Percentiles rank a stretch among this genome's conserved stretches.
Conservation (phyloP, 2,113 vertebrate genomes). For the Oxyruncus cristatus region DNA sequence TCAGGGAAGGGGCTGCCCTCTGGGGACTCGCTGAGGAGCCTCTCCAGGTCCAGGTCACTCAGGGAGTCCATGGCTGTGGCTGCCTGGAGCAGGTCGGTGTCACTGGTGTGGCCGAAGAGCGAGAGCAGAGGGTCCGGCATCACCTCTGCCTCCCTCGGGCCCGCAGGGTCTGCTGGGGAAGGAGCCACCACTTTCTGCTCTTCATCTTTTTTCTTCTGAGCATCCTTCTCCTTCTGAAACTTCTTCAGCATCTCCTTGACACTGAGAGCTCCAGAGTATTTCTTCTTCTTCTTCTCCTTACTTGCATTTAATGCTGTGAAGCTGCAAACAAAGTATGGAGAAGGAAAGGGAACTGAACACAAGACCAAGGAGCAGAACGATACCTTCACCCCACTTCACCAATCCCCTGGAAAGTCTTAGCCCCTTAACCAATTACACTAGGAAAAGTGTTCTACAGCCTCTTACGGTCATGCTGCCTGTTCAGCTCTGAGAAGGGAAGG, state of each 20-base stretch:
- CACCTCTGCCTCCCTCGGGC: constrained; percentile 59
- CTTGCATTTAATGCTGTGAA: constrained; percentile 73
- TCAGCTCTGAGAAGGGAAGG: neutral
- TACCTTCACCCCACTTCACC: neutral
- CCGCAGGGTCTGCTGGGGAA: constrained; percentile 23
- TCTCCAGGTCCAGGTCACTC: constrained; percentile 84
- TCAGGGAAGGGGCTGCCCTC: constrained; percentile 74
- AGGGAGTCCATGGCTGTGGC: constrained; percentile 82
- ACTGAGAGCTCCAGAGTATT: constrained; percentile 72
- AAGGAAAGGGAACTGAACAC: neutral
- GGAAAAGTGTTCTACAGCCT: neutral
- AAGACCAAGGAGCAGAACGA: neutral
- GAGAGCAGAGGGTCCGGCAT: constrained; percentile 81
- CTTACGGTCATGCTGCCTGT: neutral
- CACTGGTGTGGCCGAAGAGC: constrained; percentile 81
- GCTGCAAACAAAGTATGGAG: neutral
- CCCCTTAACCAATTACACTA: neutral
- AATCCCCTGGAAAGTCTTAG: neutral
- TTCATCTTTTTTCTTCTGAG: constrained; percentile 72
- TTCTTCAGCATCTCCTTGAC: constrained; percentile 91
- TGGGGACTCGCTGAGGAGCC: constrained; percentile 78
- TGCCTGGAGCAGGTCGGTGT: constrained; percentile 84
- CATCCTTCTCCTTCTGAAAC: constrained; percentile 90
- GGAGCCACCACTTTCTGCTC: constrained; percentile 33
- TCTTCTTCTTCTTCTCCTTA: constrained; percentile 86